These are phyloP conservation scores for Crotalus tigris DNA, from an alignment of 2,113 vertebrate species.

Conservation along the genomic window DNA sequence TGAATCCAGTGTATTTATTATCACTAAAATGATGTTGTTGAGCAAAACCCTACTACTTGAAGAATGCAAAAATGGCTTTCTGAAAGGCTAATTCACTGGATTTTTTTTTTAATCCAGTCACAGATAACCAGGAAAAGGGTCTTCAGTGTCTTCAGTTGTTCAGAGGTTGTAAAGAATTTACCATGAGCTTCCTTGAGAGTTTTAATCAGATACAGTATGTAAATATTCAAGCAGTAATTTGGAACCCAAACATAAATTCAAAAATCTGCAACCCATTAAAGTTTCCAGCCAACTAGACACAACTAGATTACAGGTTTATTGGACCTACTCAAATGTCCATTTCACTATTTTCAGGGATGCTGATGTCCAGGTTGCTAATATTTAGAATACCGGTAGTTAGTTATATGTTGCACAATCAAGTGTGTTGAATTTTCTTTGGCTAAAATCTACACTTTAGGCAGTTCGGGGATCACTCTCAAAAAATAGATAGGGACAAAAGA, in stretches of 20 bases:
- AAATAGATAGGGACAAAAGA: neutral
- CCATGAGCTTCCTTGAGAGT: slow-evolving; percentile 54
- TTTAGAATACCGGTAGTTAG: neutral
- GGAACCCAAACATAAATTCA: slow-evolving; percentile 38
- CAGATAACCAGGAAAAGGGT: slow-evolving; percentile 53
- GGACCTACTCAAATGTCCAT: neutral
- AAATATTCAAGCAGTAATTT: neutral
- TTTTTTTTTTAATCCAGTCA: slow-evolving; percentile 39
- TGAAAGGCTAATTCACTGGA: slow-evolving; percentile 63
- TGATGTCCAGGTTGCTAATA: neutral
- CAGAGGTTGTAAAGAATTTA: slow-evolving; percentile 37
- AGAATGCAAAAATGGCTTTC: slow-evolving; percentile 64
- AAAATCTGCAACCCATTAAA: slow-evolving; percentile 45
- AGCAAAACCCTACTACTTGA: neutral
- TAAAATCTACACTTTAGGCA: neutral
- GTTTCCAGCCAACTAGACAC: neutral
- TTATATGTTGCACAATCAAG: neutral
- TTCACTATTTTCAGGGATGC: neutral
- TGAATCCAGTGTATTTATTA: slow-evolving; percentile 69
- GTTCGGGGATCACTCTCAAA: neutral
- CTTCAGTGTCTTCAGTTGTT: slow-evolving; percentile 53
- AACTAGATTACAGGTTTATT: neutral
- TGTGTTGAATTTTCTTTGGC: neutral
- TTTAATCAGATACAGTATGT: slow-evolving; percentile 55
- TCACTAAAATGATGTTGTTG: slow-evolving; percentile 58